Conservation (phyloP, 1,140 invertebrate genomes). For the Neodiprion lecontei region DNA sequence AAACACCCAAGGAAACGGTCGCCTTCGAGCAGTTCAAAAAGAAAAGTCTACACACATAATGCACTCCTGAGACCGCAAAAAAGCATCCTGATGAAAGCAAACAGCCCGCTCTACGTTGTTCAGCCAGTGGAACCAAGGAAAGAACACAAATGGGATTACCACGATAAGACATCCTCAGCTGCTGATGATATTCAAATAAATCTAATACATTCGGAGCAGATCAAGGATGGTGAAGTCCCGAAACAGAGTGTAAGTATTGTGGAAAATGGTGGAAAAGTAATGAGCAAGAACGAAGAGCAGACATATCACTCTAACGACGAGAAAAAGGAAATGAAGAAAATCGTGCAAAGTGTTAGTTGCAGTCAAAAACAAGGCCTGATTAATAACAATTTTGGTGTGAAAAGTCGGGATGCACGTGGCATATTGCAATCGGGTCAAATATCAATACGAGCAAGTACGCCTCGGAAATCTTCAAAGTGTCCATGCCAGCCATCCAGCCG, state of each 20-base stretch:
- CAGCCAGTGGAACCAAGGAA: constrained; percentile 1
- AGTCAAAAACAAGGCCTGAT: neutral
- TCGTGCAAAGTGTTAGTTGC: neutral
- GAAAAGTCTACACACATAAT: constrained; percentile 47
- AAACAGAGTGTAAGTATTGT: neutral
- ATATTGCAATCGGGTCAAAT: too few relatives aligned
- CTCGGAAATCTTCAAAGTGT: neutral
- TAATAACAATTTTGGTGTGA: too few relatives aligned
- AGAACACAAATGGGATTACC: neutral
- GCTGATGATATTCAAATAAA: constrained; percentile 12
- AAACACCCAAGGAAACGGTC: constrained; percentile 32
- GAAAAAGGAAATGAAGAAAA: neutral
- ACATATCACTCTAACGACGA: neutral
- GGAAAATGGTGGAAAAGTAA: neutral
- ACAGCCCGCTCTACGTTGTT: constrained; percentile 9
- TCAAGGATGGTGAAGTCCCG: neutral
- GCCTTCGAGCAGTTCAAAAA: constrained; percentile 58
- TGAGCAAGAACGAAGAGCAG: neutral
- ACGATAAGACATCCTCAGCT: neutral
- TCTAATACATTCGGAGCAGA: neutral
- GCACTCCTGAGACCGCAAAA: constrained; percentile 55
- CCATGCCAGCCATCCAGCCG: neutral
- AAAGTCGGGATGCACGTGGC: neutral
- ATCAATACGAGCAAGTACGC: neutral
- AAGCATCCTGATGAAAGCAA: constrained; percentile 45